phyloP scores from a whole-genome alignment of 1,140 invertebrate genomes.

The Drosophila lacteicornis region DNA sequence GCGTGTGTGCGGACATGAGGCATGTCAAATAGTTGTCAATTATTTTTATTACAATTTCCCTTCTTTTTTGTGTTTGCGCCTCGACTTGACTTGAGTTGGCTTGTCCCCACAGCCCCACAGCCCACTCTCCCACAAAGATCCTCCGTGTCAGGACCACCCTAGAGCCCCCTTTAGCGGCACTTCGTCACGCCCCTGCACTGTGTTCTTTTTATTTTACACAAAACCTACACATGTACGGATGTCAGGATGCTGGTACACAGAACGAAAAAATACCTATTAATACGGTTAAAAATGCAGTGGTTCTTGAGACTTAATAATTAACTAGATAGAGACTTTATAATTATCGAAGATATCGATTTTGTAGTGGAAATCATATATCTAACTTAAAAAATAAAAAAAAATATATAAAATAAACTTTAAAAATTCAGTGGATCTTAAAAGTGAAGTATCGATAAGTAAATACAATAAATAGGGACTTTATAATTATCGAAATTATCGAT shows the following conservation, averaged over 20 bases:
- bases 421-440: background rate
- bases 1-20: slow-evolving; percentile 76
- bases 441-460: background rate
- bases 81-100: slow-evolving; percentile 37
- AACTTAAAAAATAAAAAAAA: background rate
- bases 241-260: slow-evolving; percentile 20
- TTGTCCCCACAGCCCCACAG: background rate
- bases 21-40: slow-evolving; percentile 84
- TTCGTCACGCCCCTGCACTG: slow-evolving; percentile 42
- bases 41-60: slow-evolving; percentile 82
- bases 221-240: slow-evolving; percentile 25
- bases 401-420: too few relatives aligned
- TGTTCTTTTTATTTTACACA: slow-evolving; percentile 42
- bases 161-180: slow-evolving; percentile 29
- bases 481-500: background rate
- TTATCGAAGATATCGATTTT: background rate
- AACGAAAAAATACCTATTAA: background rate
- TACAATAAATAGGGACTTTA: too few relatives aligned
- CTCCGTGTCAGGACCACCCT: background rate
- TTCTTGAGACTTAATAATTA: background rate
- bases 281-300: background rate
- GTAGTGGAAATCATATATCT: too few relatives aligned
- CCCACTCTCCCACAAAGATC: too few relatives aligned
- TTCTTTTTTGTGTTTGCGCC: slow-evolving; percentile 58
- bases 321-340: too few relatives aligned